A percentile compares a stretch with the other conserved stretches of the same genome.
phyloP scores from a whole-genome alignment of 2,888 invertebrate species.

The Drosophila meridionalis region DNA sequence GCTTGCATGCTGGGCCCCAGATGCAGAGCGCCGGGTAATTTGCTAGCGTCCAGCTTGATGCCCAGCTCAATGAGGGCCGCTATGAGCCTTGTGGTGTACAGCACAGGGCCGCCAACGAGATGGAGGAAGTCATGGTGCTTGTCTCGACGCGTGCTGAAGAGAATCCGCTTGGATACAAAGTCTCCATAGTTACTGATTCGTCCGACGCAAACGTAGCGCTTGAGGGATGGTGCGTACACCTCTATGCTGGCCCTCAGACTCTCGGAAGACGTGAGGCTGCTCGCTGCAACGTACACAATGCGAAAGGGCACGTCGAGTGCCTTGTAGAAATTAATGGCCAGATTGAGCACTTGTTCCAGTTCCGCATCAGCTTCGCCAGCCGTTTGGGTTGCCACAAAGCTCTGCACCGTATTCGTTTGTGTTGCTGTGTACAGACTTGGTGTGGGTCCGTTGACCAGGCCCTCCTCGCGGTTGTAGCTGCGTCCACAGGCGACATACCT shows the following conservation, averaged over 20 bases:
- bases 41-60: constrained; percentile 49
- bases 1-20: not conserved
- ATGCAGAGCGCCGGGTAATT: constrained; percentile 29
- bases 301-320: constrained; percentile 89
- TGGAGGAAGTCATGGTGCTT: constrained; percentile 88
- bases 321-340: constrained; percentile 87
- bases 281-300: constrained; percentile 87
- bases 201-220: constrained; percentile 90
- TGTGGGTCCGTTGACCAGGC: constrained; percentile 73
- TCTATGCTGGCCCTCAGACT: constrained; percentile 89
- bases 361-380: constrained; percentile 85
- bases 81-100: constrained; percentile 91
- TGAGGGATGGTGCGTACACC: constrained; percentile 89
- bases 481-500: constrained; percentile 90
- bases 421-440: constrained; percentile 87
- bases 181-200: constrained; percentile 90
- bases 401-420: constrained; percentile 89
- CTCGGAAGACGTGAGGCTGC: constrained; percentile 88
- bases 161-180: constrained; percentile 91
- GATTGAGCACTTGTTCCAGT: constrained; percentile 87
- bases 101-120: constrained; percentile 89
- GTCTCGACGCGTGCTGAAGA: constrained; percentile 88
- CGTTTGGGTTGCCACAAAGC: constrained; percentile 88
- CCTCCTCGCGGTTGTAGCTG: constrained; percentile 86
- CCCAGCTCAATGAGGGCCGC: constrained; percentile 90